Evolutionary conservation across 2,797 vertebrate species (phyloP).

Genomic region (Huso huso): DNA sequence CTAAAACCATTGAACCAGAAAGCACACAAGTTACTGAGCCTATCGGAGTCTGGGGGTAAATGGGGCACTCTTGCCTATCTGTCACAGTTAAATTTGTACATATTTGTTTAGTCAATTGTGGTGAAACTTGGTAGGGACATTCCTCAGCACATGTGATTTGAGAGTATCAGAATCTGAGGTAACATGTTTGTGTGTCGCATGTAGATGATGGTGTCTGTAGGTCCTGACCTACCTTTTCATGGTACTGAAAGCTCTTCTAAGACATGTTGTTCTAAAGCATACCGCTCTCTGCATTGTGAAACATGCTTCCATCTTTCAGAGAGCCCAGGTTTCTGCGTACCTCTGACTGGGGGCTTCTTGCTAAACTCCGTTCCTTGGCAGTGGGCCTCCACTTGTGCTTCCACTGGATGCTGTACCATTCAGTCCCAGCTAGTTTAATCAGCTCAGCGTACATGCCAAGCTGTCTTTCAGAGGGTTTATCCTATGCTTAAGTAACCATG

Average conservation of each 20-base stretch:
- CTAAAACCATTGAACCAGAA: too few species aligned
- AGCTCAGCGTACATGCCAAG: background rate
- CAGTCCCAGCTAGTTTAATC: slow-evolving; percentile 5
- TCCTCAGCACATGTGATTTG: too few species aligned
- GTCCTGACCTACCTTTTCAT: background rate
- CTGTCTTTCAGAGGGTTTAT: background rate
- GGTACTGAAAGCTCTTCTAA: background rate
- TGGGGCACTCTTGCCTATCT: too few species aligned
- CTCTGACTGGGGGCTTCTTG: background rate
- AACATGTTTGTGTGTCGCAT: too few species aligned
- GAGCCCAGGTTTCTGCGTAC: background rate
- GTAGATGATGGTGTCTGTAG: background rate
- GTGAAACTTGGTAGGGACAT: too few species aligned
- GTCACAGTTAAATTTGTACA: too few species aligned
- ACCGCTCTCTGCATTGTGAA: too few species aligned
- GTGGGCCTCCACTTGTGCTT: background rate
- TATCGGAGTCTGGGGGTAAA: too few species aligned
- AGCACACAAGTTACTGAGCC: too few species aligned
- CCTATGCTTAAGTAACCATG: background rate
- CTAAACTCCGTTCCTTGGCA: background rate
- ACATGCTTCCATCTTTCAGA: background rate
- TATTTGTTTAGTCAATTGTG: too few species aligned
- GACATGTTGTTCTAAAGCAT: background rate
- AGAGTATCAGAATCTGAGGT: too few species aligned
- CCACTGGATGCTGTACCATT: background rate